Evolutionary conservation across 2,888 invertebrate genomes (phyloP).

Genomic region (Sisyra terminalis): DNA sequence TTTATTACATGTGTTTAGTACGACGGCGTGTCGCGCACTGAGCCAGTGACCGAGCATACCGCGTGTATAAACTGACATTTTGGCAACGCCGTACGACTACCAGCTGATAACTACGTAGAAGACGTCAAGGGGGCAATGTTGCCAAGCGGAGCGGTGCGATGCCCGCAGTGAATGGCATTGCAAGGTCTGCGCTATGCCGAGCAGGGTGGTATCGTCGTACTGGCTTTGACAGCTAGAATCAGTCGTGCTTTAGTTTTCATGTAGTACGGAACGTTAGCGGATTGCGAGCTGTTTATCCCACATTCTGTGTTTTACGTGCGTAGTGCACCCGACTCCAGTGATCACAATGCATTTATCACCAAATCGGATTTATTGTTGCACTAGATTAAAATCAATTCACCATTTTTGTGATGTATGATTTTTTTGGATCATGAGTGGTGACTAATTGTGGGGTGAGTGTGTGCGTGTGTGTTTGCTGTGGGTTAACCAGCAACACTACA

Average conservation of each 20-base stretch:
- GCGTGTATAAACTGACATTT: conserved; percentile 7
- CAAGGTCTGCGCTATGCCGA: conserved; percentile 32
- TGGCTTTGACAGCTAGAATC: conserved; percentile 9
- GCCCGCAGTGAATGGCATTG: conserved; percentile 51
- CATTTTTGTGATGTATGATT: no score
- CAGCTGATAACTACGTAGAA: conserved; percentile 20
- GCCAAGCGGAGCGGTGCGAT: conserved; percentile 23
- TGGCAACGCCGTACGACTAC: conserved; percentile 21
- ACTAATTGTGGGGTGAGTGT: no score
- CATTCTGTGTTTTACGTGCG: conserved; percentile 10
- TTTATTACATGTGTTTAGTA: no score
- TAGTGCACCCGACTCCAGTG: conserved; percentile 10
- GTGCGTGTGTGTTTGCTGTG: no score
- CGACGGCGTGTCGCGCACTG: neutral
- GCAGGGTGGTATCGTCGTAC: conserved; percentile 12
- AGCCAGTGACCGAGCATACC: conserved; percentile 5
- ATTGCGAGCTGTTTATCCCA: neutral
- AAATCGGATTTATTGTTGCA: no score
- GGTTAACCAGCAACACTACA: neutral
- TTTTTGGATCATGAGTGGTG: no score
- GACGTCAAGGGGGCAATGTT: conserved; percentile 17
- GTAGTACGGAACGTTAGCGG: no score
- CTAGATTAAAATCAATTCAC: no score
- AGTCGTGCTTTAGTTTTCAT: neutral
- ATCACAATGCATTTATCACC: conserved; percentile 9